phyloP scores from a whole-genome alignment of 2,113 vertebrate species.

The Phrynosoma platyrhinos region DNA sequence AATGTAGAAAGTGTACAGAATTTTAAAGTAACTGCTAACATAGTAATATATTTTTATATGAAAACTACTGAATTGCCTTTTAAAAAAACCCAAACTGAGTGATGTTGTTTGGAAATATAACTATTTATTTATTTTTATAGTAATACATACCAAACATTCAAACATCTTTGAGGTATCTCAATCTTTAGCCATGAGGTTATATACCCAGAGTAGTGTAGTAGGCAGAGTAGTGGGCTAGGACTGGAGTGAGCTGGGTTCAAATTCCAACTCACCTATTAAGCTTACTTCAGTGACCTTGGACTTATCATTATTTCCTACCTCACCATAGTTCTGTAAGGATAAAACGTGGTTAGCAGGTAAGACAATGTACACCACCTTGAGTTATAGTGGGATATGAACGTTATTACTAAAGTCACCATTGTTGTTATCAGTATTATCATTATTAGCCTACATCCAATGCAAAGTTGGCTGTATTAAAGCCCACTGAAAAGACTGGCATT shows the following conservation, averaged over 20 bases:
- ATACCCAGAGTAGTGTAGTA: not conserved
- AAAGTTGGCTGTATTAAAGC: too few relatives aligned
- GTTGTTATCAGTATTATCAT: not conserved
- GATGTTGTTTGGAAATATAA: conserved; percentile 31
- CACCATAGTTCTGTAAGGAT: not conserved
- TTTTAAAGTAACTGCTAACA: conserved; percentile 71
- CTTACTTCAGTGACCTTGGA: not conserved
- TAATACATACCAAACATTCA: not conserved
- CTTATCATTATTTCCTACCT: not conserved
- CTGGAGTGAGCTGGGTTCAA: not conserved
- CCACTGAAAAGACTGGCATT: too few relatives aligned
- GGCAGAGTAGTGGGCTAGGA: not conserved
- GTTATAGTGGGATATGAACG: not conserved
- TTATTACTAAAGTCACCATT: not conserved
- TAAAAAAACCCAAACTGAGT: conserved; percentile 15
- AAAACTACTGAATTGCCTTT: conserved; percentile 50
- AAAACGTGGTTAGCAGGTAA: not conserved
- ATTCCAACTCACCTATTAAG: not conserved
- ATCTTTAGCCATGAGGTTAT: not conserved
- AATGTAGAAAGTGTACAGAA: conserved; percentile 66
- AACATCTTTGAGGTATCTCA: not conserved
- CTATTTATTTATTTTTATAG: not conserved
- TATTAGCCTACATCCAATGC: too few relatives aligned
- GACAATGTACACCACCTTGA: not conserved
- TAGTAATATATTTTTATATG: conserved; percentile 64